phyloP scores from a whole-genome alignment of 64 coral and sea anemone species.

The Montipora foliosa region DNA sequence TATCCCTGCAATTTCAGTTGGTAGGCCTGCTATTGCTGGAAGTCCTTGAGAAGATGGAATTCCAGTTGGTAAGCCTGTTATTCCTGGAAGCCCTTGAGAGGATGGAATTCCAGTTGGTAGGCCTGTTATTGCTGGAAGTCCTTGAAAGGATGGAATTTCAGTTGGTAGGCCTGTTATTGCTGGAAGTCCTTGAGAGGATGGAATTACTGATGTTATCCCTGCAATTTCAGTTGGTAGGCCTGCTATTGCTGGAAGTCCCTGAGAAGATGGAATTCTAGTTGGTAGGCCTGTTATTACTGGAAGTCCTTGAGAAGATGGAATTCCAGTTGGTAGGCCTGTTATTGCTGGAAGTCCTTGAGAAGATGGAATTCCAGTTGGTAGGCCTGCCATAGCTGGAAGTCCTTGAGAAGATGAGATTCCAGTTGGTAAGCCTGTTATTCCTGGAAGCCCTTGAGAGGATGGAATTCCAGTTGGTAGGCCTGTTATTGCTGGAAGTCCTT shows the following conservation, averaged over 20 bases:
- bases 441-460: not conserved
- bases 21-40: not conserved
- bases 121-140: not conserved
- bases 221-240: not conserved
- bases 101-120: too few species aligned
- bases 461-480: not conserved
- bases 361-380: not conserved
- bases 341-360: not conserved
- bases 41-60: not conserved
- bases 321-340: too few species aligned
- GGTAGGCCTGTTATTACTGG: not conserved
- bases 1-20: too few species aligned
- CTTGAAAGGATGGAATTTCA: not conserved
- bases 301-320: too few species aligned
- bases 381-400: not conserved
- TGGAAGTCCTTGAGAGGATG: too few species aligned
- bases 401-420: not conserved
- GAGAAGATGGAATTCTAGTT: not conserved
- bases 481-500: not conserved
- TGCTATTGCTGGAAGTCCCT: not conserved
- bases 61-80: not conserved
- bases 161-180: not conserved
- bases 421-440: not conserved
- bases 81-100: too few species aligned
- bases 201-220: too few species aligned